Conservation (phyloP, 2,113 vertebrate genomes). For the Prunella himalayana region DNA sequence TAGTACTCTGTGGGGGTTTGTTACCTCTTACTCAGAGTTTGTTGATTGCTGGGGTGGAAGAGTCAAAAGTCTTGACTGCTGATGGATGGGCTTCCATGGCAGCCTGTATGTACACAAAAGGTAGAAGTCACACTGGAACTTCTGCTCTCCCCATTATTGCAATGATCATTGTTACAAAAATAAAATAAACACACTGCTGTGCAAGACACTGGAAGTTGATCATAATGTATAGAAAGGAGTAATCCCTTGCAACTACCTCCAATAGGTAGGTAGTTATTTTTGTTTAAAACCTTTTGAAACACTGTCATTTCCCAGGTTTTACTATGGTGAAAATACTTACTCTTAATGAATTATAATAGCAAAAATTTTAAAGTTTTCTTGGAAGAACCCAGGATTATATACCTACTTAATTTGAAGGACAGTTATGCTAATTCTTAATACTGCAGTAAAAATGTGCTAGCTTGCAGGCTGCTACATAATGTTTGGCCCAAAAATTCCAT, state of each 20-base stretch:
- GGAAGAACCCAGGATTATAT: neutral
- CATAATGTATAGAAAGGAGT: neutral
- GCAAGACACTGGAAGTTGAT: neutral
- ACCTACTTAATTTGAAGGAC: neutral
- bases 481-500: neutral
- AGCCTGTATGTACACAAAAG: neutral
- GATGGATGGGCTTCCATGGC: neutral
- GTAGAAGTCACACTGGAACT: neutral
- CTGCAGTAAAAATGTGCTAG: neutral
- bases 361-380: neutral
- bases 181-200: neutral
- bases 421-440: neutral
- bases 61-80: neutral
- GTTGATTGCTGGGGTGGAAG: neutral
- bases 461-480: neutral
- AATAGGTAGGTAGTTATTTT: neutral
- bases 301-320: neutral
- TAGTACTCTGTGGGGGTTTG: slow-evolving; percentile 2
- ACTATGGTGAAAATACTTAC: neutral
- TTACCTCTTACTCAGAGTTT: slow-evolving; percentile 16
- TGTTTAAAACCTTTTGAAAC: neutral
- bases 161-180: neutral
- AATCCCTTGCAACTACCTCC: neutral
- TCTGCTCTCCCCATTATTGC: neutral
- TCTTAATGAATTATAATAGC: neutral